Evolutionary conservation across 2,888 invertebrate genomes (phyloP), one percentile per base, ranked within the genome.

Genomic region (Dynastes grantii): DNA sequence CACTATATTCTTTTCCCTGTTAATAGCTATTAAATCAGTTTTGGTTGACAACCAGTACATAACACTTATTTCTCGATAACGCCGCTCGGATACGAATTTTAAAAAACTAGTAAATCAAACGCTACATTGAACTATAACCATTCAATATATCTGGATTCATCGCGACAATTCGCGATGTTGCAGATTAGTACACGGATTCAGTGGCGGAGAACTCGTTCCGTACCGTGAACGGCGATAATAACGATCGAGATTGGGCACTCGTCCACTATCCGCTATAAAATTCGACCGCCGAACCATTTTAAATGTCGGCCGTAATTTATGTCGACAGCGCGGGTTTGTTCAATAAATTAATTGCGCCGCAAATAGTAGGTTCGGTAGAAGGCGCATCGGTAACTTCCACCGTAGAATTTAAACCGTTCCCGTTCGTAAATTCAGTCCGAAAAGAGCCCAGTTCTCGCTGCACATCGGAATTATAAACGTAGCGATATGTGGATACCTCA

Each of bases 251-350:
- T 37, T 37, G 32, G 32, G 32, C 5, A 29, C 29, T 22, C 61
- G n/a, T 6, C 61, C 61, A 11, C 61, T 11, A 29, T 68, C 68
- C 27, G 9, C 51, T 27, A 29, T 68, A 68, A 68, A 68, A 68
- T 68, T 68, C 49, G 68, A 16, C 51, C 49, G 22, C 13, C 49
- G 49, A 68, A 68, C 49, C 51, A 27, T 49, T 68, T 49, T 45
- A 49, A 22, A 68, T 51, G 68, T 68, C 68, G 22, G 51, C 45
- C 68, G 51, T 68, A 68, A 68, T 68, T 68, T 68, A 68, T 27
- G 16, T 68, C 68, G 68, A 68, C 68, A 68, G 49, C 68, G 29
- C 68, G 29, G 68, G 68, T 49, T 68, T 16, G 68, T 68, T 68
- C 29, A 68, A 68, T 49, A 49, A 68, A 68, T 68, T 68, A 68